Conservation (phyloP, 2,797 vertebrate genomes). For the Novumbra hubbsi region DNA sequence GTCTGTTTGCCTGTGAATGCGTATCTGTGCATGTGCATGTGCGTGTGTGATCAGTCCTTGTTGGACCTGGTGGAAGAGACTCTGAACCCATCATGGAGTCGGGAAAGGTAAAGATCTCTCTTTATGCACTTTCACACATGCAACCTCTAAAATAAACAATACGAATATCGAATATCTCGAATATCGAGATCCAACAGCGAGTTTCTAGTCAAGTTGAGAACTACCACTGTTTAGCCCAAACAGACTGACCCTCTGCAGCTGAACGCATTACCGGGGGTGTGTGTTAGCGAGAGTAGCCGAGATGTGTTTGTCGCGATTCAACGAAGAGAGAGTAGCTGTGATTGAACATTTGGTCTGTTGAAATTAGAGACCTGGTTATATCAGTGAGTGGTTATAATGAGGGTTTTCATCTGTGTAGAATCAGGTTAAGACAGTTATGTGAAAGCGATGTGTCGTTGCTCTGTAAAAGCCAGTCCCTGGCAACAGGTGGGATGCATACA, state of each 20-base stretch:
- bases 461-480: not conserved
- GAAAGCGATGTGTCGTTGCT: not conserved
- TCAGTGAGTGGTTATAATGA: not conserved
- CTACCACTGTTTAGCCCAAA: not conserved
- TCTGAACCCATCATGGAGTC: conserved; percentile 59
- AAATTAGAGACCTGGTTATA: not conserved
- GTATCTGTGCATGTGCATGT: not conserved
- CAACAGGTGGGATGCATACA: not conserved
- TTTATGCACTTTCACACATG: not conserved
- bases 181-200: too few relatives aligned
- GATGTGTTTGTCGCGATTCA: conserved; percentile 1
- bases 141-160: not conserved
- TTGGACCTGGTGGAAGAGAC: conserved; percentile 26
- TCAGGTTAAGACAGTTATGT: not conserved
- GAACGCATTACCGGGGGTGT: not conserved
- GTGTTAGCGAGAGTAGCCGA: not conserved
- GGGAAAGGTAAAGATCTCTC: conserved; percentile 38
- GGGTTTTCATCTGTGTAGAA: not conserved
- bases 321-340: not conserved
- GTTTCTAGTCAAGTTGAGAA: not conserved
- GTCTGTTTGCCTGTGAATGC: not conserved
- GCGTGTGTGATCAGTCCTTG: conserved; percentile 6
- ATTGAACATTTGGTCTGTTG: not conserved
- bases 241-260: not conserved
- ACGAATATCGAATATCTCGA: too few relatives aligned